phyloP scores from a whole-genome alignment of 2,113 vertebrate genomes.

The Psophia crepitans region DNA sequence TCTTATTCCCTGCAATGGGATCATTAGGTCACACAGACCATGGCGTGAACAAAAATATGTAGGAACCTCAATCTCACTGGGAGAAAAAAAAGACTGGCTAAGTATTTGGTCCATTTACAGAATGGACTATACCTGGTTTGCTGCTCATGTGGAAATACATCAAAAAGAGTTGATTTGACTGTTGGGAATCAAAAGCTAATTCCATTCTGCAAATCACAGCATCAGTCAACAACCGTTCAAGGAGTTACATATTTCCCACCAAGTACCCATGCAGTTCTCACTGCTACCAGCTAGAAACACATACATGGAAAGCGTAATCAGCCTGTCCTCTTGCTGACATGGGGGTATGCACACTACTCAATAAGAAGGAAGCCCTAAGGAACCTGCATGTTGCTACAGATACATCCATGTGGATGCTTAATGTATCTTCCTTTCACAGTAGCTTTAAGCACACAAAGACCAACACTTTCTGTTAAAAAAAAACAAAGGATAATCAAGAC shows the following conservation, averaged over 20 bases:
- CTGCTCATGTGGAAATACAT: neutral
- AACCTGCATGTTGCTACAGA: neutral
- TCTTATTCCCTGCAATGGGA: neutral
- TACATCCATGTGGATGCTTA: neutral
- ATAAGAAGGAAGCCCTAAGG: neutral
- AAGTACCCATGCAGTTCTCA: neutral
- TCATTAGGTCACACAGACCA: neutral
- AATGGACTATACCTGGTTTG: neutral
- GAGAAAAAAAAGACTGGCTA: neutral
- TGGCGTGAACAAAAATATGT: fast-evolving
- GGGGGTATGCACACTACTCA: neutral
- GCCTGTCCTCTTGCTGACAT: neutral
- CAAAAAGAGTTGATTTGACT: neutral
- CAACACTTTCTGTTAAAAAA: neutral
- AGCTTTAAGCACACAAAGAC: neutral
- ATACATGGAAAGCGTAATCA: neutral
- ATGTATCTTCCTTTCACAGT: neutral
- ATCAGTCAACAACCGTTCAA: neutral
- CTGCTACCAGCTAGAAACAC: neutral
- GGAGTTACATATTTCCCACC: neutral
- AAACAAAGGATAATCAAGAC: neutral
- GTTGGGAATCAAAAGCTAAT: neutral
- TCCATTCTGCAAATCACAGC: neutral
- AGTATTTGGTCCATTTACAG: neutral
- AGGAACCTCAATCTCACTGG: neutral